Percentiles rank a stretch among this genome's conserved stretches.
Conservation (phyloP, 2,797 vertebrate genomes). For the Uromys caudimaculatus region DNA sequence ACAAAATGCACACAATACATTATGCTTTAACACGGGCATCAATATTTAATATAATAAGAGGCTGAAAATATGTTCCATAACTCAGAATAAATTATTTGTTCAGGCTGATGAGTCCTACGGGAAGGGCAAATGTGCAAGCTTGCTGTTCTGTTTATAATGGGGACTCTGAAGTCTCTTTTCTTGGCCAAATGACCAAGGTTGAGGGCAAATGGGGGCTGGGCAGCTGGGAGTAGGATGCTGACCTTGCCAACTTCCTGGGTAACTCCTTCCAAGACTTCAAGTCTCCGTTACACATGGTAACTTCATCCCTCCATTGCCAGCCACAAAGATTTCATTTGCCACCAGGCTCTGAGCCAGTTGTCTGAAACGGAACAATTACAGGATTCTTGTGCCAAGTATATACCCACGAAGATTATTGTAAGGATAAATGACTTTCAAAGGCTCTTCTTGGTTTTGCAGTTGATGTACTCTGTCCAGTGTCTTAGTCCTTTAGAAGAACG, state of each 20-base stretch:
- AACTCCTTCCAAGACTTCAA: slow-evolving; percentile 9
- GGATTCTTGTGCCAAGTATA: slow-evolving; percentile 20
- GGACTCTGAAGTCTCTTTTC: background rate
- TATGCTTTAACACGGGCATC: slow-evolving; percentile 9
- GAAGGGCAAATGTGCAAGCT: background rate
- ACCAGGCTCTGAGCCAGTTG: slow-evolving; percentile 32
- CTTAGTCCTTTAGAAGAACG: slow-evolving; percentile 44
- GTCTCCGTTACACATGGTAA: background rate
- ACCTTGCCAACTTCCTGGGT: background rate
- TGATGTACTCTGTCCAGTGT: background rate
- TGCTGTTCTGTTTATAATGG: slow-evolving; percentile 13
- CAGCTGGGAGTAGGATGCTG: background rate
- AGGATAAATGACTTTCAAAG: slow-evolving; percentile 57
- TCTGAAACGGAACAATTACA: slow-evolving; percentile 42
- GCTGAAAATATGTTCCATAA: slow-evolving; percentile 3
- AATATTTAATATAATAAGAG: slow-evolving; percentile 57
- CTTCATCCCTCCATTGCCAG: slow-evolving; percentile 22
- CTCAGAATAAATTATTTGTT: slow-evolving; percentile 52
- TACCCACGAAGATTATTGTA: background rate
- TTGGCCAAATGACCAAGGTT: background rate
- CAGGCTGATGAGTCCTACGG: background rate
- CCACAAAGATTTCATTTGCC: slow-evolving; percentile 21
- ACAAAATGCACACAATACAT: background rate
- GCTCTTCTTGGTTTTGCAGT: background rate
- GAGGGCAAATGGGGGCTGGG: background rate